Conservation (phyloP, 2,888 invertebrate genomes). For the Drosophila helvetica region DNA sequence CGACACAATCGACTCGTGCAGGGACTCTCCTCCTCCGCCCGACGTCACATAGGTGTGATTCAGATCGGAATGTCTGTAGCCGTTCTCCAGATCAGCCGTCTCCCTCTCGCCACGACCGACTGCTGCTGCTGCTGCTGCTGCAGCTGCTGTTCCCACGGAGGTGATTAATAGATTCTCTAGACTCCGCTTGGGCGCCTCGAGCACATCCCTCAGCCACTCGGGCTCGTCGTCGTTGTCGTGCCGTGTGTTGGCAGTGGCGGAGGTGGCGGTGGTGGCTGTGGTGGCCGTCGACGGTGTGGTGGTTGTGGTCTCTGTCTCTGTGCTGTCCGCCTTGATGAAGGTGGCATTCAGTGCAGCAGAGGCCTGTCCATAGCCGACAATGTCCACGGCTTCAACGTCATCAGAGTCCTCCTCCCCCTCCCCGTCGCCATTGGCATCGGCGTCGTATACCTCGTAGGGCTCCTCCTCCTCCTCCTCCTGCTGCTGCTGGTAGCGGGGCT, state of each 20-base stretch:
- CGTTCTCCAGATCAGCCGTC: slow-evolving; percentile 53
- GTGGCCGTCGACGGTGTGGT: slow-evolving; percentile 73
- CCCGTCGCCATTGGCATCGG: slow-evolving; percentile 34
- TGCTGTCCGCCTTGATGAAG: slow-evolving; percentile 67
- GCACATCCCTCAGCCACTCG: slow-evolving; percentile 86
- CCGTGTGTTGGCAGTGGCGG: slow-evolving; percentile 83
- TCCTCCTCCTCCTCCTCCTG: slow-evolving; percentile 27
- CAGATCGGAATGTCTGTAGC: slow-evolving; percentile 63
- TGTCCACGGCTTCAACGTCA: slow-evolving; percentile 75
- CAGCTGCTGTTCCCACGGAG: slow-evolving; percentile 23
- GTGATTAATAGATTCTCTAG: slow-evolving; percentile 80
- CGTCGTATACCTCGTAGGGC: slow-evolving; percentile 25
- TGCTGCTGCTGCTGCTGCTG: slow-evolving; percentile 1
- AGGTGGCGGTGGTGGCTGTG: slow-evolving; percentile 85
- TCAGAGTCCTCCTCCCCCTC: slow-evolving; percentile 75
- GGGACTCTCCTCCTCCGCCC: slow-evolving; percentile 72
- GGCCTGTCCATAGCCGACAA: slow-evolving; percentile 76
- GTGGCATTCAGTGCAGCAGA: slow-evolving; percentile 63
- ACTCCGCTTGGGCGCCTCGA: slow-evolving; percentile 85
- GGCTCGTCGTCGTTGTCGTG: slow-evolving; percentile 84
- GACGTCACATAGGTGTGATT: slow-evolving; percentile 63
- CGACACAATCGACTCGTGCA: slow-evolving; percentile 83
- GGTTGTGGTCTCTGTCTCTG: slow-evolving; percentile 64
- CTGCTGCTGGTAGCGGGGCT: slow-evolving; percentile 17
- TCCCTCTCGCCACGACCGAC: slow-evolving; percentile 26